Evolutionary conservation across 2,888 invertebrate genomes (phyloP).

Genomic region (Andrena fulva): DNA sequence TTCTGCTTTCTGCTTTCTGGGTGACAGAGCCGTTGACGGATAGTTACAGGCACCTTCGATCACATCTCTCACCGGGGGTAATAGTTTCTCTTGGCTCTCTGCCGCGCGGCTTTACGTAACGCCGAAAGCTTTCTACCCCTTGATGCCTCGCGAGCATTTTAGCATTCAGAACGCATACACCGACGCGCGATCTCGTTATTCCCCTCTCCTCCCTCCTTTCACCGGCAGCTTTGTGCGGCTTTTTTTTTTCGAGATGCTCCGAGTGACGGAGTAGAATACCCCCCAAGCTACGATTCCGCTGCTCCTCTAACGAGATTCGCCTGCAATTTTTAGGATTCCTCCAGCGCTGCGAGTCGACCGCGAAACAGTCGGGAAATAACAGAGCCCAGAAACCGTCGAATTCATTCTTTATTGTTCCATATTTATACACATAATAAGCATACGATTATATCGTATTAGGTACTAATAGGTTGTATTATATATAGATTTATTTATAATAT

Average conservation of each 20-base stretch:
- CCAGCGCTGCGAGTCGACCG: not conserved
- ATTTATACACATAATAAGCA: slow-evolving; percentile 79
- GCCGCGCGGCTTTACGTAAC: slow-evolving; percentile 5
- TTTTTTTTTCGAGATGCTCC: not conserved
- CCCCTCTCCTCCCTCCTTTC: not conserved
- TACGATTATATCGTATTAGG: slow-evolving; percentile 74
- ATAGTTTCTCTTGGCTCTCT: not conserved
- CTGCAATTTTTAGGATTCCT: not conserved
- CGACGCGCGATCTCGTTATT: slow-evolving; percentile 4
- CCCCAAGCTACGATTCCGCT: no score
- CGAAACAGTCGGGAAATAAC: slow-evolving; percentile 1
- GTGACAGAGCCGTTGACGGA: not conserved
- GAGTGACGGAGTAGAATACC: not conserved
- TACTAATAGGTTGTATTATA: slow-evolving; percentile 62
- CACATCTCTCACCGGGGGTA: not conserved
- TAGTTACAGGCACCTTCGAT: not conserved
- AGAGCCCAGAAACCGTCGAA: slow-evolving; percentile 63
- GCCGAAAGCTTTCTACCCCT: slow-evolving; percentile 15
- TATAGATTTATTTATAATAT: slow-evolving; percentile 64
- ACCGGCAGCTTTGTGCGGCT: not conserved
- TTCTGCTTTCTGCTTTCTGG: no score
- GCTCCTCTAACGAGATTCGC: not conserved
- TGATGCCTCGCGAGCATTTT: slow-evolving; percentile 25
- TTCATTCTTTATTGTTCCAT: slow-evolving; percentile 73
- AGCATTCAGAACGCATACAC: slow-evolving; percentile 10